A percentile compares a stretch with the other conserved stretches of the same genome.
Conservation (phyloP, 2,113 vertebrate species). For the Origma solitaria region DNA sequence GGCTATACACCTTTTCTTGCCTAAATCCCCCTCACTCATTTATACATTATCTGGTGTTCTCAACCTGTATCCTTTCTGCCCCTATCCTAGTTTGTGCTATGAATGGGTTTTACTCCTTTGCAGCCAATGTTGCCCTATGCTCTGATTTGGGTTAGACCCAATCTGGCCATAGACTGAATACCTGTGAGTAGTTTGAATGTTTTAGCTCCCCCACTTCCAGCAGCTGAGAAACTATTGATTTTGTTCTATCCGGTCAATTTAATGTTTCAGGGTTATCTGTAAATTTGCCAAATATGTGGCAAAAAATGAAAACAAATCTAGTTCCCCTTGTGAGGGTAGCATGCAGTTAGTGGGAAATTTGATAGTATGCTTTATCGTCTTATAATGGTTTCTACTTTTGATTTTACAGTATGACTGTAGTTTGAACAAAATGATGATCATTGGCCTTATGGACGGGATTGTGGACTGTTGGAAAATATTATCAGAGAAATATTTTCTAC, state of each 20-base stretch:
- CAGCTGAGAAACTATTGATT: not conserved
- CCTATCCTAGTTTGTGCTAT: not conserved
- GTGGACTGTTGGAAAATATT: not conserved
- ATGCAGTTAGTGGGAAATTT: not conserved
- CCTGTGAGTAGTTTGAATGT: not conserved
- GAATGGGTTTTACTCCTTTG: not conserved
- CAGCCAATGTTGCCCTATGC: not conserved
- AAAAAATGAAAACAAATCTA: not conserved
- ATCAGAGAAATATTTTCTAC: not conserved
- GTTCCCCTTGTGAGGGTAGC: not conserved
- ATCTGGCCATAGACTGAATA: not conserved
- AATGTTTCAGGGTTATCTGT: not conserved
- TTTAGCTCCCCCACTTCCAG: not conserved
- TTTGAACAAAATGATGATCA: not conserved
- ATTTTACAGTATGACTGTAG: not conserved
- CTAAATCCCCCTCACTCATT: not conserved
- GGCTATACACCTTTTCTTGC: not conserved
- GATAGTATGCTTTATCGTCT: not conserved
- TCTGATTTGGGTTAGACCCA: not conserved
- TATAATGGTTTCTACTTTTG: not conserved
- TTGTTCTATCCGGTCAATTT: not conserved
- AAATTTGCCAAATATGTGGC: not conserved
- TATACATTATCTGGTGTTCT: not conserved
- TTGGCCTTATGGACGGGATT: not conserved
- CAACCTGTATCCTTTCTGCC: not conserved